These are phyloP conservation scores for Psilopsiagon aurifrons DNA, from an alignment of 2,113 vertebrate species.

Conservation along the genomic window DNA sequence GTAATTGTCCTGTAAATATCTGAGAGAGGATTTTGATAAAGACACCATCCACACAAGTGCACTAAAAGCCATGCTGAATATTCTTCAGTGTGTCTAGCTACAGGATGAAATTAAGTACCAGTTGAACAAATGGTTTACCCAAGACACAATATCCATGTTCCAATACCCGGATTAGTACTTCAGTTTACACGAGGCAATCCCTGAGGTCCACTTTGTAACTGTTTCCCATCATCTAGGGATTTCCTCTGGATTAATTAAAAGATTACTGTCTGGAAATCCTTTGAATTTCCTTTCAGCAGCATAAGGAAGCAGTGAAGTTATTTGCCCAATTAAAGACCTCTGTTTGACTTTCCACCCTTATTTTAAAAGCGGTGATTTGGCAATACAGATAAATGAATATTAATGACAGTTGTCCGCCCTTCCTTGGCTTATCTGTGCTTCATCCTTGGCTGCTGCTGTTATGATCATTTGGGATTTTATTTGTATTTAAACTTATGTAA, in stretches of 20 bases:
- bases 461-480: not conserved
- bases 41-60: not conserved
- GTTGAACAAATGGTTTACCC: not conserved
- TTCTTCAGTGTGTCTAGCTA: not conserved
- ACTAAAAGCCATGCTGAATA: not conserved
- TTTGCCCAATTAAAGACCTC: slow-evolving; percentile 26
- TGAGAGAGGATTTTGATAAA: not conserved
- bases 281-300: slow-evolving; percentile 3
- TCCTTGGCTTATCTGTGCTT: not conserved
- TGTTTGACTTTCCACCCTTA: not conserved
- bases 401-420: not conserved
- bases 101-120: not conserved
- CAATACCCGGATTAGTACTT: not conserved
- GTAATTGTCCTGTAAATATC: not conserved
- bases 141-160: not conserved
- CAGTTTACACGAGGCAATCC: not conserved
- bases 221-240: slow-evolving; percentile 36
- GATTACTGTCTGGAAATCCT: slow-evolving; percentile 30
- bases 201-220: not conserved
- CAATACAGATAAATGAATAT: not conserved
- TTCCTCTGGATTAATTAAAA: slow-evolving; percentile 36
- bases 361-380: not conserved
- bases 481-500: slow-evolving; percentile 15
- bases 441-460: not conserved
- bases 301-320: not conserved